Percentiles rank a stretch among this genome's conserved stretches.
phyloP scores from a whole-genome alignment of 2,113 vertebrate genomes.

The Calyptommatus sinebrachiatus region DNA sequence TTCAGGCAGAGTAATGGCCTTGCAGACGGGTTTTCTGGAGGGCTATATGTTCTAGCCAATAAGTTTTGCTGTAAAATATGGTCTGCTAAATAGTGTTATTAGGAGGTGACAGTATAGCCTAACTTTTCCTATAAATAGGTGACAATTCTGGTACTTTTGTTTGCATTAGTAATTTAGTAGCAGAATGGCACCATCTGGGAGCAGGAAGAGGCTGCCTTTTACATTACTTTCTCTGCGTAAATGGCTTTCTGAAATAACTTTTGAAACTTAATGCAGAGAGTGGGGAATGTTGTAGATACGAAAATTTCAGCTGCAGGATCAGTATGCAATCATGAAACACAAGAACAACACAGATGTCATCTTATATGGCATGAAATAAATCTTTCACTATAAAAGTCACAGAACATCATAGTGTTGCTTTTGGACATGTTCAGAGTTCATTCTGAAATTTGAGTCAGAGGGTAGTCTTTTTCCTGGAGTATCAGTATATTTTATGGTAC shows the following conservation, averaged over 20 bases:
- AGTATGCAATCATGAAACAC: neutral
- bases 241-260: conserved; percentile 27
- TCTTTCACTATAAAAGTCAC: neutral
- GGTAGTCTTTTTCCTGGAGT: too few relatives aligned
- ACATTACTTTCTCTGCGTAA: conserved; percentile 17
- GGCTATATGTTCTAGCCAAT: conserved; percentile 29
- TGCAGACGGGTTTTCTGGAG: conserved; percentile 44
- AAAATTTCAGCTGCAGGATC: neutral
- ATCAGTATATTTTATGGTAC: too few relatives aligned
- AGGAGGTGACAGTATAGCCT: conserved; percentile 25
- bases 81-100: conserved; percentile 32
- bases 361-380: too few relatives aligned
- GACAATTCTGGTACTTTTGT: conserved; percentile 17
- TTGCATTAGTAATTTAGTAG: conserved; percentile 40
- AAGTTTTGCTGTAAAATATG: conserved; percentile 43
- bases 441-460: neutral
- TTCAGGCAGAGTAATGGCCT: conserved; percentile 48
- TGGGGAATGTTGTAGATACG: neutral
- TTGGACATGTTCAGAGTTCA: neutral
- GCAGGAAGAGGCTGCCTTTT: conserved; percentile 1
- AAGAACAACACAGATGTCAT: too few relatives aligned
- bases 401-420: neutral
- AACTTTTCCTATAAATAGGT: conserved; percentile 46
- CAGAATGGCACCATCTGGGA: conserved; percentile 14
- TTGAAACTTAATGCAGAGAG: conserved; percentile 4